Evolutionary conservation across 2,797 vertebrate species (phyloP), one percentile per base, ranked within the genome.

Genomic region (Vipera ursinii): DNA sequence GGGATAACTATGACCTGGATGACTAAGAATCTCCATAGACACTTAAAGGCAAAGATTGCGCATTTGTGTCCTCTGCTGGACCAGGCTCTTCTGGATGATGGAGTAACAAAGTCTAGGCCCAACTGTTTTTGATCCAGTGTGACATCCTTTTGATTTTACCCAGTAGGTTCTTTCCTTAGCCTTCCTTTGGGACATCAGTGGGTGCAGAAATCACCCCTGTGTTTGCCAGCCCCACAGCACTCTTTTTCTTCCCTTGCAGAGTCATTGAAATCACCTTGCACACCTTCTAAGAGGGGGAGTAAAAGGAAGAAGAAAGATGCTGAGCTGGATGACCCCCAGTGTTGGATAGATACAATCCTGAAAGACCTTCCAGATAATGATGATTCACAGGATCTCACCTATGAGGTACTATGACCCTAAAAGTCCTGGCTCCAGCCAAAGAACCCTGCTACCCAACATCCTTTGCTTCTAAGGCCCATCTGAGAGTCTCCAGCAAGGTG

Each of bases 221-320:
- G 69, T 78, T 38, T 78, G 7, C 69, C 15, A 48, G 8, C 38
- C 38, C 38, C 38, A 48, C 3, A 48, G 8, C 32, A 10, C 38
- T 24, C 51, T 89, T 9, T 78, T 15, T 24, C 57, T 69, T 17
- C 5, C 56, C 24, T 78, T 92, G 59, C 97, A 99, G 99, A 98
- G 93, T 92, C 98, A 44, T 15, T 85, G 15, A 94, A 96, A 12
- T 97, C 98, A 89, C 98, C 96, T 2, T 96, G 97, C 0, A 97
- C 97, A 94, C 98, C 98, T 0, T 95, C 88, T 56, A 97, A 97
- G 26, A 98, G 98, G 93, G 98, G 98, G 85, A 98, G 95, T 95
- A 99, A 98, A 95, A 97, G 98, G 86, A 98, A 98, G 91, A 89
- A 98, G 91, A 98, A 98, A 26, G 98, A 98, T 0, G 15, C 98